phyloP scores from a whole-genome alignment of 1,140 invertebrate genomes.

The Danaus melanippus region DNA sequence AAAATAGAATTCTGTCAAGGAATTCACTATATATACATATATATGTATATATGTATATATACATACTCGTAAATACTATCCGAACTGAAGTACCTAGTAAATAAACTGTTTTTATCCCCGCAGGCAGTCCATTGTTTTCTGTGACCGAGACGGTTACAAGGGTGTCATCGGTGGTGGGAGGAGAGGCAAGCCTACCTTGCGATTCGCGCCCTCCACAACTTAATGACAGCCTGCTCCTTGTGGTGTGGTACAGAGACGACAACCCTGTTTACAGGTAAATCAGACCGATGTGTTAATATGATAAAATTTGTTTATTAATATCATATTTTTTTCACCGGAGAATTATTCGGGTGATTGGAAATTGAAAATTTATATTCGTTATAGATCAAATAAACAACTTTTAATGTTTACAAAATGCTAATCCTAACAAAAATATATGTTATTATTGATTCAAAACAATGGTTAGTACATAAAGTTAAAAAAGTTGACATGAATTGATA shows the following conservation, averaged over 20 bases:
- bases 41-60: no score
- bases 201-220: conserved; percentile 69
- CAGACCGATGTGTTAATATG: background rate
- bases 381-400: no score
- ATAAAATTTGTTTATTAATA: background rate
- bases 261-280: conserved; percentile 72
- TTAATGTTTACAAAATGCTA: no score
- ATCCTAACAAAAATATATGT: no score
- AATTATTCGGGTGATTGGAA: no score
- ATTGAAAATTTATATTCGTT: no score
- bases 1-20: no score
- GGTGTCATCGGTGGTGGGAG: conserved; percentile 65
- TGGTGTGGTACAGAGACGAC: conserved; percentile 74
- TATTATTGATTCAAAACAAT: no score
- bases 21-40: background rate
- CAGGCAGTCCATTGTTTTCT: conserved; percentile 36
- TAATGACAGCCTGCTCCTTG: conserved; percentile 72
- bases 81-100: background rate
- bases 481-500: no score
- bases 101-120: conserved; percentile 1
- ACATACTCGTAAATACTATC: no score
- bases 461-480: no score
- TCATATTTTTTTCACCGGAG: no score
- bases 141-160: conserved; percentile 42
- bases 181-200: conserved; percentile 71